These are phyloP conservation scores for Uromys caudimaculatus DNA, from an alignment of 2,797 vertebrate species.

Conservation along the genomic window DNA sequence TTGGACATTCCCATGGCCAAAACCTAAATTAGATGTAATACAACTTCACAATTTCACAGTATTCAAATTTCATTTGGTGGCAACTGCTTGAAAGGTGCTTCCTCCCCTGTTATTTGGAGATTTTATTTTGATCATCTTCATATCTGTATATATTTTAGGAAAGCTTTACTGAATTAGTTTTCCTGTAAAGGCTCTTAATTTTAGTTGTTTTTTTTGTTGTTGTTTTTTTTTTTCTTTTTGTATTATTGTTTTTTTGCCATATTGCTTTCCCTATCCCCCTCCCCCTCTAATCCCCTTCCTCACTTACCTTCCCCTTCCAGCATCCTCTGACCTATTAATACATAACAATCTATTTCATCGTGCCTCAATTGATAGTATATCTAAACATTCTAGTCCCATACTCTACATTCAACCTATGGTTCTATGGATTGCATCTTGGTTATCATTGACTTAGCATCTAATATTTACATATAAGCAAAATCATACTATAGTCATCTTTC, in stretches of 20 bases:
- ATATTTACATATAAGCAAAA: not conserved
- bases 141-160: not conserved
- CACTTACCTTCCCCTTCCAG: not conserved
- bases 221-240: too few species aligned
- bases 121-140: not conserved
- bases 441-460: not conserved
- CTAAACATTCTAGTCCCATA: not conserved
- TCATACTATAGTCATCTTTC: not conserved
- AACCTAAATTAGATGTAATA: not conserved
- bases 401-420: not conserved
- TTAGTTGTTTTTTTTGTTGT: too few species aligned
- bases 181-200: not conserved
- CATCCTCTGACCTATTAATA: not conserved
- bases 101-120: not conserved
- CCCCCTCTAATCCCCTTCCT: not conserved
- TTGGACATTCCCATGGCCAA: not conserved
- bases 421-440: not conserved
- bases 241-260: not conserved
- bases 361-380: not conserved
- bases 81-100: not conserved
- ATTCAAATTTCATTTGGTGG: not conserved
- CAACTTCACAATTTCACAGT: not conserved
- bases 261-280: not conserved
- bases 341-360: not conserved
- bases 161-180: not conserved